phyloP scores from a whole-genome alignment of 2,888 invertebrate species.

The Rosalia funebris region DNA sequence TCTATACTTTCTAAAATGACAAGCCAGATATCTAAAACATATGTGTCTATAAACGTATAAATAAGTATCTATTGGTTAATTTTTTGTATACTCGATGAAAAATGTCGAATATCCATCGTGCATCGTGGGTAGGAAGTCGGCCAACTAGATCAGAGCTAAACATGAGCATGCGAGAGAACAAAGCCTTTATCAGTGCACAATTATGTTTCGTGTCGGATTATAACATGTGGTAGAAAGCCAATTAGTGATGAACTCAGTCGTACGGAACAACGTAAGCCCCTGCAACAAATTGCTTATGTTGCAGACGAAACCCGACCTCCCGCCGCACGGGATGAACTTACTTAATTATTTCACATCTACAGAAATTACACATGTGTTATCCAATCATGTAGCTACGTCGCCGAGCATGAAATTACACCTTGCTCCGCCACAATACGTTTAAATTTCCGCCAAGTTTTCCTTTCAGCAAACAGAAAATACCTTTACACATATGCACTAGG shows the following conservation, averaged over 20 bases:
- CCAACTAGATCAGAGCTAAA: constrained; percentile 3
- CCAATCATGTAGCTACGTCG: constrained; percentile 31
- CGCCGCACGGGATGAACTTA: constrained; percentile 34
- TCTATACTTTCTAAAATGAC: too few species aligned
- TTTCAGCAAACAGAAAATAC: too few species aligned
- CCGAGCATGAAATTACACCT: constrained; percentile 32
- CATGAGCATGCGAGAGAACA: constrained; percentile 46
- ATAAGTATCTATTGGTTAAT: too few species aligned
- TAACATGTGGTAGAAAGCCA: constrained; percentile 63
- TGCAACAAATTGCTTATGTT: constrained; percentile 50
- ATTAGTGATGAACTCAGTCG: constrained; percentile 62
- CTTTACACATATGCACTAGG: too few species aligned
- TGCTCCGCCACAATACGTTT: constrained; percentile 6
- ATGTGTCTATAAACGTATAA: too few species aligned
- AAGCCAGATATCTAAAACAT: too few species aligned
- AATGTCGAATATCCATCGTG: neutral
- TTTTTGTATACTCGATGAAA: too few species aligned
- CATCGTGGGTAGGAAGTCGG: constrained; percentile 3
- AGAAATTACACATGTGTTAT: constrained; percentile 43
- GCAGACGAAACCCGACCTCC: constrained; percentile 42
- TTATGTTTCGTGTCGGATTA: constrained; percentile 63
- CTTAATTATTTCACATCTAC: constrained; percentile 42
- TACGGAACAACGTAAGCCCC: constrained; percentile 58
- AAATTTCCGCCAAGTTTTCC: constrained; percentile 22
- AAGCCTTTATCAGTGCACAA: constrained; percentile 63